phyloP scores from a whole-genome alignment of 2,113 vertebrate genomes.

The Noctilio leporinus region DNA sequence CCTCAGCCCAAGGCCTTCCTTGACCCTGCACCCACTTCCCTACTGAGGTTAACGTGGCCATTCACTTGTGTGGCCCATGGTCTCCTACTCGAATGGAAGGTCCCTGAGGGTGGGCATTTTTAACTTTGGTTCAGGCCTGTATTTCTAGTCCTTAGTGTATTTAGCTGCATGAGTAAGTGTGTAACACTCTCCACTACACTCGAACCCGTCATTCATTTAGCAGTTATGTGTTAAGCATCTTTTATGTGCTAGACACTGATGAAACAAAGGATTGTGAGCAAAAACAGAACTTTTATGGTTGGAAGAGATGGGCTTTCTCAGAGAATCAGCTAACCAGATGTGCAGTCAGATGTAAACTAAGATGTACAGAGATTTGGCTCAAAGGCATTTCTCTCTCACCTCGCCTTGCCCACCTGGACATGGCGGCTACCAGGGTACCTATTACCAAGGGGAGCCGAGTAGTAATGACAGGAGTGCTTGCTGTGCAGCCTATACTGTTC shows the following conservation, averaged over 20 bases:
- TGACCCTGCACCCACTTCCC: not conserved
- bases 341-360: not conserved
- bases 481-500: not conserved
- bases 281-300: not conserved
- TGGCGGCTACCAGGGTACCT: not conserved
- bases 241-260: not conserved
- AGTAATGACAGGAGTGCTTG: not conserved
- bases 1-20: not conserved
- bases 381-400: not conserved
- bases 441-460: not conserved
- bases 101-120: not conserved
- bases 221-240: not conserved
- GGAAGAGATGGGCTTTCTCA: not conserved
- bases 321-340: not conserved
- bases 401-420: not conserved
- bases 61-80: not conserved
- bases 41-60: not conserved
- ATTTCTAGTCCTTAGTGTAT: not conserved
- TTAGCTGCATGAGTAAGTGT: not conserved
- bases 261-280: not conserved
- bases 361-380: not conserved
- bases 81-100: not conserved
- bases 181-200: not conserved
- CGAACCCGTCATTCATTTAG: not conserved
- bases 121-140: not conserved